phyloP scores from a whole-genome alignment of 2,113 vertebrate species.

The Lampris megalopsis region DNA sequence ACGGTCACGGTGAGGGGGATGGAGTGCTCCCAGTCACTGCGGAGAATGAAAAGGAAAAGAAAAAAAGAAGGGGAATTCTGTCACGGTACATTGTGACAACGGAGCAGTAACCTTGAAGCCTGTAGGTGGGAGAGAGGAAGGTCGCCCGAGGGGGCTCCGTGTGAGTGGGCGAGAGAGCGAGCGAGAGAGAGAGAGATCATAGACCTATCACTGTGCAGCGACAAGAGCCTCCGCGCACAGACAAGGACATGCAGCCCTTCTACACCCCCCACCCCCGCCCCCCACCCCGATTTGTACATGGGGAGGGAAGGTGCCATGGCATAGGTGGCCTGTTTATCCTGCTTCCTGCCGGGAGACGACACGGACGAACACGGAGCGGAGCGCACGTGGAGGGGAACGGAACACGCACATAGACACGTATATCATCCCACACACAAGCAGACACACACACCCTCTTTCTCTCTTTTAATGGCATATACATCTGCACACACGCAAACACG shows the following conservation, averaged over 20 bases:
- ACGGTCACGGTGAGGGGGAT: slow-evolving; percentile 51
- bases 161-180: slow-evolving; percentile 47
- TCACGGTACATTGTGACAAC: slow-evolving; percentile 56
- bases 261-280: not conserved
- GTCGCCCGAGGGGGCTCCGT: slow-evolving; percentile 70
- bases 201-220: slow-evolving; percentile 55
- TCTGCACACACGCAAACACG: not conserved
- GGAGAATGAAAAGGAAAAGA: slow-evolving; percentile 9
- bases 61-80: slow-evolving; percentile 17
- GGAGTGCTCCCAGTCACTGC: slow-evolving; percentile 53
- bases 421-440: not conserved
- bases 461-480: too few species aligned
- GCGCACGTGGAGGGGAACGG: not conserved
- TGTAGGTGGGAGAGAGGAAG: slow-evolving; percentile 64
- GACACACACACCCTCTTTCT: not conserved
- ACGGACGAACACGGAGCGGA: not conserved
- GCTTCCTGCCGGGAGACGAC: slow-evolving; percentile 18
- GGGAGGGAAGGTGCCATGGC: slow-evolving; percentile 16
- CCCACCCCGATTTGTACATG: slow-evolving; percentile 13
- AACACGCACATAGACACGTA: too few species aligned
- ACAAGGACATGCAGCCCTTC: slow-evolving; percentile 63
- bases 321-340: not conserved
- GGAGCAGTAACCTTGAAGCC: slow-evolving; percentile 74
- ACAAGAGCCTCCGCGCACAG: slow-evolving; percentile 58
- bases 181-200: slow-evolving; percentile 61